Evolutionary conservation across 2,888 invertebrate genomes (phyloP), one percentile per base, ranked within the genome.

Genomic region (Omphaloscelis lunosa): DNA sequence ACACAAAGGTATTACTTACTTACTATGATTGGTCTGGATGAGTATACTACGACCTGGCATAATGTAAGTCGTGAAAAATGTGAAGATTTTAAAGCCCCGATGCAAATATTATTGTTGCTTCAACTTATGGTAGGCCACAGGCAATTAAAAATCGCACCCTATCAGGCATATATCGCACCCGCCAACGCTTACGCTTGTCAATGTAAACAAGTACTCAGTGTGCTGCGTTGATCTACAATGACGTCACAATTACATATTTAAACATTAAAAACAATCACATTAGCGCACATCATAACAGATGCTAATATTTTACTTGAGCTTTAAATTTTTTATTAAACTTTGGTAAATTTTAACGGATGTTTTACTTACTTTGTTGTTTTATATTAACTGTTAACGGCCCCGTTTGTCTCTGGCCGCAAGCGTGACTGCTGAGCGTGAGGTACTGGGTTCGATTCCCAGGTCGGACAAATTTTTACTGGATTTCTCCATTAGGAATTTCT

Each of bases 231-330:
- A 51, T 67, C 56, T 75, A 75, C 34, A 23, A 41, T 29, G 6
- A 27, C 41, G 17, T 41, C 56, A 45, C 51, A 67, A 56, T 68
- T 41, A 27, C 67, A 63, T 58, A 68, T 75, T 62, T 80, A 79
- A 68, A 63, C 23, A 68, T 68, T 58, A 58, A 68, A 80, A 58
- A 51, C 63, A 75, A 59, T 80, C 34, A 75, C 75, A 59, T 74
- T 62, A 67, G 29, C 2, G 41, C 27, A 20, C 59, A 45, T 53
- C 23, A 17, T 29, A 67, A 41, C n/a, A 11, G 4, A n/a, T 15
- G 12, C n/a, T 27, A n/a, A 39, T 45, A 39, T 41, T 53, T 34
- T 41, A 8, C 5, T 29, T n/a, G 8, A 8, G 23, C 0, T 9
- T 27, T 1, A 45, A 45, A 41, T 62, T 11, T 8, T 0, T 3